Conservation (phyloP, 2,888 invertebrate species). For the Pecten maximus region DNA sequence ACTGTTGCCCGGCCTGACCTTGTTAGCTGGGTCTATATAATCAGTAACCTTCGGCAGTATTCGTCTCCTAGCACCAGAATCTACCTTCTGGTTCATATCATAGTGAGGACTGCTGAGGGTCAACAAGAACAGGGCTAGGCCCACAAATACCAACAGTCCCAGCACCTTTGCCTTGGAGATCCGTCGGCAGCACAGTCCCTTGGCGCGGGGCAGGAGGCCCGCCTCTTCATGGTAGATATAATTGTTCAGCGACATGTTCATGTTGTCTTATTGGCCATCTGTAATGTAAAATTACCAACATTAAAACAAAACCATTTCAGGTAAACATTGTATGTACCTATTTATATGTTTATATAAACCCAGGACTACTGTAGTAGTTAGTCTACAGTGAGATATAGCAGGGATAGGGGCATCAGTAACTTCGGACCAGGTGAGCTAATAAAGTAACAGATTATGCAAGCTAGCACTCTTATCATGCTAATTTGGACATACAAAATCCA, state of each 20-base stretch:
- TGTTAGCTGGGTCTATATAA: background rate
- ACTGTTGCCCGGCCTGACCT: background rate
- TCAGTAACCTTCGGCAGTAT: background rate
- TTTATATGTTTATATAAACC: no score
- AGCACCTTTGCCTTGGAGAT: background rate
- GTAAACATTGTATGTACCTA: no score
- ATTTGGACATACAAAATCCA: no score
- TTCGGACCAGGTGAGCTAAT: no score
- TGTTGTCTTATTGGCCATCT: background rate
- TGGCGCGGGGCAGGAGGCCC: background rate
- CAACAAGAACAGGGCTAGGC: background rate
- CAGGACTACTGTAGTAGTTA: no score
- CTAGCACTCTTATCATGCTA: no score
- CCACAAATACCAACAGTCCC: background rate
- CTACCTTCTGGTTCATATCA: background rate
- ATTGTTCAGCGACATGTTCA: background rate
- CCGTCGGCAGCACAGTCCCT: background rate
- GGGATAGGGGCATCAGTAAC: no score
- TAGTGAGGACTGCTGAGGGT: background rate
- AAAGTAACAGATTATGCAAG: no score
- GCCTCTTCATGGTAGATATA: background rate
- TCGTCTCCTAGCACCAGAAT: background rate
- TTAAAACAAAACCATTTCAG: background rate
- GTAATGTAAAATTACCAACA: background rate
- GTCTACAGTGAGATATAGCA: no score